These are phyloP conservation scores for Sesia apiformis DNA, from an alignment of 2,888 invertebrate genomes.

Conservation along the genomic window DNA sequence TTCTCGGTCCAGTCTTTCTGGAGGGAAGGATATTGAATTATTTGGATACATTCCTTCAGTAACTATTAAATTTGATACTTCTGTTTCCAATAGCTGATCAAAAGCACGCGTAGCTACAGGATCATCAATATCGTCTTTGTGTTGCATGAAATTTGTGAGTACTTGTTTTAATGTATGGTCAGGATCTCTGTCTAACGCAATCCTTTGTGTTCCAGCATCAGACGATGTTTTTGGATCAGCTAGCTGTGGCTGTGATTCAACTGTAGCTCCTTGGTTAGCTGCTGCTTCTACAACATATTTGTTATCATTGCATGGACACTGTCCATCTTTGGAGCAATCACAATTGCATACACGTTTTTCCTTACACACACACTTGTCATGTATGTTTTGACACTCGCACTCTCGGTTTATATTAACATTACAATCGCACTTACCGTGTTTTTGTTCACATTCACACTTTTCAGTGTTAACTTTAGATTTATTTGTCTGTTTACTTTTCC, in stretches of 20 bases:
- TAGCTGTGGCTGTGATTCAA: slow-evolving; percentile 9
- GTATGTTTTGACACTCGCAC: too few relatives aligned
- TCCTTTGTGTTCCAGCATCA: slow-evolving; percentile 2
- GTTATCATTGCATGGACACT: background rate
- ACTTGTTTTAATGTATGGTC: slow-evolving; percentile 33
- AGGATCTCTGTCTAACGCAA: slow-evolving; percentile 9
- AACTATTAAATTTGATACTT: slow-evolving; percentile 29
- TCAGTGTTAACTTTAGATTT: too few relatives aligned
- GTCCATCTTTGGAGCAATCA: too few relatives aligned
- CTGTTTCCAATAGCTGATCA: slow-evolving; percentile 27
- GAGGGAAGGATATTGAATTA: slow-evolving; percentile 19
- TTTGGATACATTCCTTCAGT: slow-evolving; percentile 25
- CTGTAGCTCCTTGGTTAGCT: background rate
- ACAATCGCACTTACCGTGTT: background rate
- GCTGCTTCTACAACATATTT: background rate
- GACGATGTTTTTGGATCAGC: slow-evolving; percentile 4
- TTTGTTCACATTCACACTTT: slow-evolving; percentile 8
- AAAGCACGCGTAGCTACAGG: slow-evolving; percentile 29
- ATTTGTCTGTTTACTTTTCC: too few relatives aligned
- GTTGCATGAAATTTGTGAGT: slow-evolving; percentile 34
- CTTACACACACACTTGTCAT: too few relatives aligned
- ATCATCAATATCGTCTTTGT: slow-evolving; percentile 32
- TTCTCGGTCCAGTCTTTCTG: slow-evolving; percentile 26
- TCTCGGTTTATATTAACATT: too few relatives aligned
- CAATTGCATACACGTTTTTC: too few relatives aligned